Evolutionary conservation across 2,113 vertebrate species (phyloP), one percentile per base, ranked within the genome.

Genomic region (Thamnophis sirtalis): DNA sequence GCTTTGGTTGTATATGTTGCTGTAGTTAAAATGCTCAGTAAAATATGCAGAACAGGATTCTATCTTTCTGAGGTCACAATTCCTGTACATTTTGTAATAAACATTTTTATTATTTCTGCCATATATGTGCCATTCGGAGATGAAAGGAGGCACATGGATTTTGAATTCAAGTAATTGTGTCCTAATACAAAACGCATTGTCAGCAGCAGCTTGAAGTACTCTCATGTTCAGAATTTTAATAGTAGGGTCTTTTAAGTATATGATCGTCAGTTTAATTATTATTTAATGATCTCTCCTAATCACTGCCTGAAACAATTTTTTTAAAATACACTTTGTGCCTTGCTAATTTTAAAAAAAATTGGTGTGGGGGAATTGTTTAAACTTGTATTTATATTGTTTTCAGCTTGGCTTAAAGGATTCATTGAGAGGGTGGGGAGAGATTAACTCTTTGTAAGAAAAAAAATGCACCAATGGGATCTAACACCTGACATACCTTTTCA

Each of bases 401-500:
- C 68, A 38, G 9, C 2, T 85, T 85, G 49, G 8, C 0, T n/a
- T 89, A 48, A 92, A 92, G 2, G 4, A 0, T 28, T 9, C 33
- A 55, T 56, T 19, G 1, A 9, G 19, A 90, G 33, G 0, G 0
- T 33, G 54, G 24, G 21, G 19, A 90, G 58, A 84, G 85, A 54
- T 89, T 4, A 94, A 63, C 86, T 43, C n/a, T 91, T 93, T 94
- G 73, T 58, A 91, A 92, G 22, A 95, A 93, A 84, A 84, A 84
- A 0, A 0, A 43, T 43, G 88, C 94, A 80, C 33, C 73, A 91
- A 91, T 93, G 87, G 89, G 95, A 90, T 92, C 43, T 54, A 94
- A 88, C 93, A 94, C 91, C 97, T 98, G 96, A 98, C 38, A 0
- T 88, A 48, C 93, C 96, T 94, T 93, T 96, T 87, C 85, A 60